These are phyloP conservation scores for Mesaphorura yosii DNA, from an alignment of 1,140 invertebrate genomes.

Conservation along the genomic window DNA sequence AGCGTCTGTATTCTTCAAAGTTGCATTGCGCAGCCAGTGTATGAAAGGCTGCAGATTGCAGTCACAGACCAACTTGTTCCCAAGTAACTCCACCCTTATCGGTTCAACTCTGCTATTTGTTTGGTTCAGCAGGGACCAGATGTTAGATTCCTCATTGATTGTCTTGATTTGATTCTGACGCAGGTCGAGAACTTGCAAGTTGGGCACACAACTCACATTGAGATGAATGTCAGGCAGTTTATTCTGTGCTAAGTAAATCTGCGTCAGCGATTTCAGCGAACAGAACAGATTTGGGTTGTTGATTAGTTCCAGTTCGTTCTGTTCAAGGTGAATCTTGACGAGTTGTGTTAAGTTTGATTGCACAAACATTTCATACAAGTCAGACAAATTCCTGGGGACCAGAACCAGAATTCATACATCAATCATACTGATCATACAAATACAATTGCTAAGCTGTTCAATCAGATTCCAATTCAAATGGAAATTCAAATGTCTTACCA, in stretches of 20 bases:
- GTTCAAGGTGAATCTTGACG: conserved; percentile 61
- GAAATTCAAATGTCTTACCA: conserved; percentile 35
- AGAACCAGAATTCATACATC: no score
- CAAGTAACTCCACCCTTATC: conserved; percentile 52
- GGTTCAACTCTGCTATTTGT: conserved; percentile 37
- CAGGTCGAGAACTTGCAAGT: conserved; percentile 56
- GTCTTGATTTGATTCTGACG: conserved; percentile 54
- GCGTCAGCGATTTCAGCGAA: conserved; percentile 50
- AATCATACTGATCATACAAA: conserved; percentile 34
- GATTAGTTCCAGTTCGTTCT: conserved; percentile 53
- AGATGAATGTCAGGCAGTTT: conserved; percentile 46
- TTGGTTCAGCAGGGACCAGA: conserved; percentile 45
- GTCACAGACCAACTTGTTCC: conserved; percentile 57
- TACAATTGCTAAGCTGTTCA: not conserved
- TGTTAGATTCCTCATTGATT: conserved; percentile 45
- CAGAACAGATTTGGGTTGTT: conserved; percentile 56
- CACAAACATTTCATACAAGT: conserved; percentile 57
- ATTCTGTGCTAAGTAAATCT: conserved; percentile 60
- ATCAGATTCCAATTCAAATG: not conserved
- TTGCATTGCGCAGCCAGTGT: conserved; percentile 45
- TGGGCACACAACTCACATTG: conserved; percentile 52
- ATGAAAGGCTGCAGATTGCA: conserved; percentile 49
- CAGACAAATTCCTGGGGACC: conserved; percentile 38
- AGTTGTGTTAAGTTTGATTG: conserved; percentile 53
- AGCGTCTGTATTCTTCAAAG: conserved; percentile 48